phyloP scores from a whole-genome alignment of 2,888 invertebrate species.

The Caradrina clavipalpis region DNA sequence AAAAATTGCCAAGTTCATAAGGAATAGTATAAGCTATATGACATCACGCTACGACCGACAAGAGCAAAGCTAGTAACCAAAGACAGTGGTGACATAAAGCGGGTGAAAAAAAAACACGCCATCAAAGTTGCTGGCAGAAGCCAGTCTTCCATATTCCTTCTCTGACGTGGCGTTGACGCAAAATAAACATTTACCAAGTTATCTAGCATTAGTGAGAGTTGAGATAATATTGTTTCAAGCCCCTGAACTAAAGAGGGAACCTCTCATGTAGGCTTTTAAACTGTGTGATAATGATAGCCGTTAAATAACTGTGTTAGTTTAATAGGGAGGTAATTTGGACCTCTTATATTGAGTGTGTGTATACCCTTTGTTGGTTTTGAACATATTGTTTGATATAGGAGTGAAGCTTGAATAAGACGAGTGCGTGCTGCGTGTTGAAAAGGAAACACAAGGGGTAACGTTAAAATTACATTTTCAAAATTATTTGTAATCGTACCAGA shows the following conservation, averaged over 20 bases:
- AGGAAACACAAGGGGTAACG: too few species aligned
- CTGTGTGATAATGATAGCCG: constrained; percentile 25
- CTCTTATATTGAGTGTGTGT: constrained; percentile 1
- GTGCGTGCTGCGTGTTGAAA: too few species aligned
- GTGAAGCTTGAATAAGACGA: neutral
- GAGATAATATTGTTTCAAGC: constrained; percentile 47
- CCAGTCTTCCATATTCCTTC: neutral
- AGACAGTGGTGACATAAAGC: too few species aligned
- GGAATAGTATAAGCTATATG: too few species aligned
- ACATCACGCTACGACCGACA: too few species aligned
- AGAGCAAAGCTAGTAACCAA: too few species aligned
- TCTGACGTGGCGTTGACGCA: neutral
- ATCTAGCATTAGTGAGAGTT: constrained; percentile 35
- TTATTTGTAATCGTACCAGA: too few species aligned
- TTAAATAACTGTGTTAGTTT: constrained; percentile 23
- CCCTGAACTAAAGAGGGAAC: neutral
- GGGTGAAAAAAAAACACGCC: too few species aligned
- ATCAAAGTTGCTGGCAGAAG: too few species aligned
- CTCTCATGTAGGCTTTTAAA: constrained; percentile 32
- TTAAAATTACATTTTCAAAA: too few species aligned
- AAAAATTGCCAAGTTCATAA: too few species aligned
- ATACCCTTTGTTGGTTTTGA: constrained; percentile 9
- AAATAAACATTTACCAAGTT: constrained; percentile 40
- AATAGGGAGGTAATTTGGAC: constrained; percentile 8
- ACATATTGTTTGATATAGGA: neutral